Percentiles rank a stretch among this genome's conserved stretches.
Evolutionary conservation across 2,797 vertebrate species (phyloP).

Genomic region (Dryobates pubescens): DNA sequence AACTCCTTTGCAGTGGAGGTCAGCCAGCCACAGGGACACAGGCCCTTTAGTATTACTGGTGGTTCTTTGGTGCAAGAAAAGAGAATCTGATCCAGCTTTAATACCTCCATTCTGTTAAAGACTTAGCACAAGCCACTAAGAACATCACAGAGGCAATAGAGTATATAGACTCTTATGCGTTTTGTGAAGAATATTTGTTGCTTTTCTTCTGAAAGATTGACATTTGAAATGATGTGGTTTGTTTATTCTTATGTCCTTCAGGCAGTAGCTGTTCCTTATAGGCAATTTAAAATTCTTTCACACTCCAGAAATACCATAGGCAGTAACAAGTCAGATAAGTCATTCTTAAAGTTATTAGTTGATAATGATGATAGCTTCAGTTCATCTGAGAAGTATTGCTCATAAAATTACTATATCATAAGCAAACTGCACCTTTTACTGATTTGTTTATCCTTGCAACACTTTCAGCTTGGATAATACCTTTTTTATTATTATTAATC

Average conservation of each 20-base stretch:
- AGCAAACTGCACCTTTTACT: slow-evolving; percentile 49
- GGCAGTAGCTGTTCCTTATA: slow-evolving; percentile 25
- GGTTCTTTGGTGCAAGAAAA: not conserved
- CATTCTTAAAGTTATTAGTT: slow-evolving; percentile 57
- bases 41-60: not conserved
- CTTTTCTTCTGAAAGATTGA: slow-evolving; percentile 4
- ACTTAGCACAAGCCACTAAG: not conserved
- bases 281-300: slow-evolving; percentile 60
- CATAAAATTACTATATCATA: slow-evolving; percentile 58
- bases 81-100: not conserved
- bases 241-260: slow-evolving; percentile 43
- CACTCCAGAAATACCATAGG: slow-evolving; percentile 45
- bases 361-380: slow-evolving; percentile 54
- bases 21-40: not conserved
- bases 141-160: not conserved
- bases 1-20: not conserved
- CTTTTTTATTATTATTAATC: slow-evolving; percentile 35
- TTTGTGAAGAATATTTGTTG: slow-evolving; percentile 41
- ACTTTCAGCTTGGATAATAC: slow-evolving; percentile 22
- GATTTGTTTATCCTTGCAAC: slow-evolving; percentile 59
- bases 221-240: slow-evolving; percentile 39
- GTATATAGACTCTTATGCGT: not conserved
- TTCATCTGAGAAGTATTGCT: slow-evolving; percentile 63
- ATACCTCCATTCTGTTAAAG: not conserved
- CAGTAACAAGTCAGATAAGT: slow-evolving; percentile 54